Evolutionary conservation across 2,113 vertebrate genomes (phyloP).

Genomic region (Synodontis membranacea): DNA sequence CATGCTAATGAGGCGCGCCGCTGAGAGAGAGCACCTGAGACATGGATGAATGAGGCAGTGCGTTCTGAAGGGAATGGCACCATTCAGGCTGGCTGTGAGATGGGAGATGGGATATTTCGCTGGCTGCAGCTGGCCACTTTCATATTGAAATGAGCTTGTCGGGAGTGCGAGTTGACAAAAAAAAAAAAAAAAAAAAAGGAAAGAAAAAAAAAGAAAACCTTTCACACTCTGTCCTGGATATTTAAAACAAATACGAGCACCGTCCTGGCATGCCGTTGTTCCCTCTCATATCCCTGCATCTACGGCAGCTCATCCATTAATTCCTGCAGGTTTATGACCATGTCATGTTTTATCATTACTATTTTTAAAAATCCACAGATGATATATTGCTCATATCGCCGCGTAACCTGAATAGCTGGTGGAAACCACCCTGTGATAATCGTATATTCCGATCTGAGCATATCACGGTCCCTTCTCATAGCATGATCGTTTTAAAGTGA

Average conservation of each 20-base stretch:
- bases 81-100: slow-evolving; percentile 29
- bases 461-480: not conserved
- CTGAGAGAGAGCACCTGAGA: slow-evolving; percentile 36
- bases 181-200: not conserved
- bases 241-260: slow-evolving; percentile 24
- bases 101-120: slow-evolving; percentile 26
- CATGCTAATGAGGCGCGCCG: slow-evolving; percentile 42
- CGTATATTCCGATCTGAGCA: not conserved
- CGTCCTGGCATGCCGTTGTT: slow-evolving; percentile 1
- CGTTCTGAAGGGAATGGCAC: slow-evolving; percentile 21
- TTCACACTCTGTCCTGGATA: slow-evolving; percentile 32
- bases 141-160: slow-evolving; percentile 53
- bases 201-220: slow-evolving; percentile 5
- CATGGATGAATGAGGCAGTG: slow-evolving; percentile 30
- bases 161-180: slow-evolving; percentile 17
- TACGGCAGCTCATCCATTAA: slow-evolving; percentile 4
- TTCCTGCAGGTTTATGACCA: not conserved
- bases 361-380: not conserved
- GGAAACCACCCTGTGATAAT: not conserved
- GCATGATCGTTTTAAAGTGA: not conserved
- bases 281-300: not conserved
- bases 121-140: slow-evolving; percentile 52
- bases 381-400: not conserved
- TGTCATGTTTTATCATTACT: not conserved
- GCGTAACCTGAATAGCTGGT: not conserved